phyloP scores from a whole-genome alignment of 2,113 vertebrate genomes.

The Tricholaema leucomelas region DNA sequence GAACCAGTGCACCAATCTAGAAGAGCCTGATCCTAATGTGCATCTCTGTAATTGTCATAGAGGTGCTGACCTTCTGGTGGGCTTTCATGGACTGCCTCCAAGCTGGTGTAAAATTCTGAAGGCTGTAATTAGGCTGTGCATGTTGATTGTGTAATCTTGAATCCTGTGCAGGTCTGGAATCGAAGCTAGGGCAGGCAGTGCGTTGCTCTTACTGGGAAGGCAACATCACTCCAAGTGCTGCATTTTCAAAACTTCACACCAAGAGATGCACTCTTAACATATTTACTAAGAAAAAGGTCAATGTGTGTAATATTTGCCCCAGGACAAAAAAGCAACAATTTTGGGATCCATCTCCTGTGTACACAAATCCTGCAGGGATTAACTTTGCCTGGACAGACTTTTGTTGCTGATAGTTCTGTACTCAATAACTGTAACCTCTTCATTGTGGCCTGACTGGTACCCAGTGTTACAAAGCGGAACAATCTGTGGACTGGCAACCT shows the following conservation, averaged over 20 bases:
- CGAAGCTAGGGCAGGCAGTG: background rate
- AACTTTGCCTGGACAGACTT: background rate
- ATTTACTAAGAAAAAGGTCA: background rate
- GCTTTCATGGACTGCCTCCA: background rate
- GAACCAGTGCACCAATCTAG: background rate
- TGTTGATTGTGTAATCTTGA: fast-evolving
- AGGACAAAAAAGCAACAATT: background rate
- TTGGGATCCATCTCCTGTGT: background rate
- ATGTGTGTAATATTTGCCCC: fast-evolving
- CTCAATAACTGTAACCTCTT: background rate
- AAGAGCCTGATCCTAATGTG: background rate
- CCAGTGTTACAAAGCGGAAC: background rate
- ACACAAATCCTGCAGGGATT: background rate
- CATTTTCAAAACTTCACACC: background rate
- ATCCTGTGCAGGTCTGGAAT: background rate
- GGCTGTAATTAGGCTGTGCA: background rate
- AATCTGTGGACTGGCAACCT: background rate
- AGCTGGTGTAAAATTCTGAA: background rate
- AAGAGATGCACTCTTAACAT: background rate
- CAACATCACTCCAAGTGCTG: background rate
- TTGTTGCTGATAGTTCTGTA: background rate
- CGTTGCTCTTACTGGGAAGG: background rate
- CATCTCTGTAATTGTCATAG: fast-evolving
- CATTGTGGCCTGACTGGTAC: fast-evolving
- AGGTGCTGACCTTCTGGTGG: background rate